Base-by-base conservation (phyloP, 2,888 invertebrate genomes). In the Torymus auratus region DNA sequence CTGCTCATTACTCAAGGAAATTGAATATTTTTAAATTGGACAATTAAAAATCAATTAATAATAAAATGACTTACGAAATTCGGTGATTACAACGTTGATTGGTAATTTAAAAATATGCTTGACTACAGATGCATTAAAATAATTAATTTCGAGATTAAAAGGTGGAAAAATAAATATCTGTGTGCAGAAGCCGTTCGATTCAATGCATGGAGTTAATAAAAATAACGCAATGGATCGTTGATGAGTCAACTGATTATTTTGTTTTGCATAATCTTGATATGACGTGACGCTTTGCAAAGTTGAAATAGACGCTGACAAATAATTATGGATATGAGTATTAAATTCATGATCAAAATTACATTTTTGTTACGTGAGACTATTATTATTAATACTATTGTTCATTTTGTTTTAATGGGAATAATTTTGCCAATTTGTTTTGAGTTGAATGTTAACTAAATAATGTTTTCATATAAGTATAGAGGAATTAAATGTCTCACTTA, bases 291-390 rank as follows among this genome's bases (percentile, higher is more conserved):
- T 55, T 52, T 28, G 12, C 50, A 23, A 56, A 17, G 23, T 58
- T 58, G 23, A 20, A 56, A 23, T 52, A 61, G 41, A 58, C 20
- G 41, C 61, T 76, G 14, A 69, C 41, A 62, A 69, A 53, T 69
- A 69, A 69, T 69, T 69, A 69, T 62, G 69, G 41, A 64, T 62
- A 62, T 61, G 64, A 28, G n/a, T n/a, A 70, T 70, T 76, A 41
- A 69, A 76, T 69, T 62, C 41, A 41, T 70, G 62, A 77, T 62
- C 69, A 14, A 41, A 70, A 77, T 77, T 62, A 23, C 41, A 58
- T 15, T 75, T 67, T 61, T 60, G 14, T 14, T 41, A 14, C 56
- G 20, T 11, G 60, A 68, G 12, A 28, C 2, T 64, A 55, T 77
- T 76, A 62, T 17, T 69, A 69, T 69, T 28, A 70, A 23, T 71